These are phyloP conservation scores for Xylophagus ater DNA, from an alignment of 2,888 invertebrate species.

Conservation along the genomic window DNA sequence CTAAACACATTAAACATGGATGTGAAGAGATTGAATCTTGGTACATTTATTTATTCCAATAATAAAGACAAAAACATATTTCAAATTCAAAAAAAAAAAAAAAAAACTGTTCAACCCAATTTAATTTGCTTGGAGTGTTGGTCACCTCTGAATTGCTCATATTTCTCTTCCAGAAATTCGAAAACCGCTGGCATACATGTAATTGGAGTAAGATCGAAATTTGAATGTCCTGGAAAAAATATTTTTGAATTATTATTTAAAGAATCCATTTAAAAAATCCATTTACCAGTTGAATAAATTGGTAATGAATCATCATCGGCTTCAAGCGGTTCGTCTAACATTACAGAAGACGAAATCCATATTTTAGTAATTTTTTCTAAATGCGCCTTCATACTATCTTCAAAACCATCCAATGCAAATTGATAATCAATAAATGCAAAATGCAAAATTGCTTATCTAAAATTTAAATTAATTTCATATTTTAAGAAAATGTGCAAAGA, in stretches of 20 bases:
- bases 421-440: slow-evolving; percentile 70
- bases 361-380: slow-evolving; percentile 41
- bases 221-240: slow-evolving; percentile 43
- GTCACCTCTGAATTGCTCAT: slow-evolving; percentile 24
- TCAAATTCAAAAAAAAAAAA: too few species aligned
- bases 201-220: slow-evolving; percentile 61
- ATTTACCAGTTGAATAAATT: too few species aligned
- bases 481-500: background rate
- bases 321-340: slow-evolving; percentile 40
- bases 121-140: too few species aligned
- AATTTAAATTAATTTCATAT: slow-evolving; percentile 7
- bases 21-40: too few species aligned
- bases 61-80: too few species aligned
- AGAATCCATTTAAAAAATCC: background rate
- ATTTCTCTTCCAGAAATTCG: slow-evolving; percentile 44
- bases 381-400: slow-evolving; percentile 19
- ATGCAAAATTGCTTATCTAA: slow-evolving; percentile 42
- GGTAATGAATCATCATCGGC: slow-evolving; percentile 48
- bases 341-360: slow-evolving; percentile 48
- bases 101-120: too few species aligned
- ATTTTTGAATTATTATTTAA: background rate
- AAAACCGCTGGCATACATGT: slow-evolving; percentile 55
- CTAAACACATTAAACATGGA: too few species aligned
- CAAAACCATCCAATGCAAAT: slow-evolving; percentile 39
- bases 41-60: too few species aligned